Conservation (phyloP, 2,888 invertebrate genomes). For the Cynaeus angustus region DNA sequence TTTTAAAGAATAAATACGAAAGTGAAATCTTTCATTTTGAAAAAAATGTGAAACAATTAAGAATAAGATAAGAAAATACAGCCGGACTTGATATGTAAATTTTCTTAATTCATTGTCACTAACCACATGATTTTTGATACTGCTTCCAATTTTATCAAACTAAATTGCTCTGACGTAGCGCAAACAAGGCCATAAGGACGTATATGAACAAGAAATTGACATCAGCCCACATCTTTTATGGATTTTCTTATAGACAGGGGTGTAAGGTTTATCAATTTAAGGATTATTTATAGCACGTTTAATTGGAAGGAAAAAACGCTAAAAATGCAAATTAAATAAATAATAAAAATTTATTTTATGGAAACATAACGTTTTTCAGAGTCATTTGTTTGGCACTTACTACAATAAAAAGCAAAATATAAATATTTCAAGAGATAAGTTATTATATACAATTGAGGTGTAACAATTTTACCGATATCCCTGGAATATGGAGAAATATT, state of each 20-base stretch:
- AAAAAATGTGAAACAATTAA: too few relatives aligned
- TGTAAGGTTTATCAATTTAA: conserved; percentile 7
- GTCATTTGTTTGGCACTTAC: conserved; percentile 32
- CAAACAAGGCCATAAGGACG: conserved; percentile 33
- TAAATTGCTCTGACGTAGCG: conserved; percentile 39
- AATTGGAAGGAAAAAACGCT: not conserved
- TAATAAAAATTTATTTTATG: conserved; percentile 7
- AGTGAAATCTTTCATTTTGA: too few relatives aligned
- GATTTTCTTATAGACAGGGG: conserved; percentile 21
- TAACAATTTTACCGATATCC: conserved; percentile 20
- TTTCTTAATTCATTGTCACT: not conserved
- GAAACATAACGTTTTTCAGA: not conserved
- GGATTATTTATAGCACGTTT: not conserved
- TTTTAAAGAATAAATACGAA: not conserved
- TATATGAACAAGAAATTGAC: conserved; percentile 41
- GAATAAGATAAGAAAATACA: too few relatives aligned
- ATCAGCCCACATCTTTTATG: conserved; percentile 38
- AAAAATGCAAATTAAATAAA: conserved; percentile 3
- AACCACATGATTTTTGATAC: not conserved
- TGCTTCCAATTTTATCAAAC: conserved; percentile 10
- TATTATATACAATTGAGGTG: conserved; percentile 25
- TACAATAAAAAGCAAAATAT: conserved; percentile 36
- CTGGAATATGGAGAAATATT: conserved; percentile 20
- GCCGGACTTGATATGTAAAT: too few relatives aligned
- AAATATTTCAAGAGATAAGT: conserved; percentile 26